Conservation (phyloP, 2,797 vertebrate species). For the Acrossocheilus fasciatus region DNA sequence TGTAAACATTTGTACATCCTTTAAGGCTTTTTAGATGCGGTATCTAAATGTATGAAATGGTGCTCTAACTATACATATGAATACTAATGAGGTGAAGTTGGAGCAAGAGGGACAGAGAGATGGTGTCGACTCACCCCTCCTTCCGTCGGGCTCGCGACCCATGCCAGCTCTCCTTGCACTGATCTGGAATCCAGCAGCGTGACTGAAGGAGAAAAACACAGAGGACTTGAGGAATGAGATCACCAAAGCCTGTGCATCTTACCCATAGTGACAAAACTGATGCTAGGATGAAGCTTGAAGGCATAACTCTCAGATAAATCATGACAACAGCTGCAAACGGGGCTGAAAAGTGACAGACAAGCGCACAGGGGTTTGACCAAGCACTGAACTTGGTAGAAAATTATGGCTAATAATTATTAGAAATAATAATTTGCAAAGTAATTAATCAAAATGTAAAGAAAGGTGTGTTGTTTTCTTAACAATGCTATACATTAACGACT, state of each 20-base stretch:
- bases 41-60: background rate
- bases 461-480: background rate
- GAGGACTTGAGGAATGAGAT: conserved; percentile 32
- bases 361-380: background rate
- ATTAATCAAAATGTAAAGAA: background rate
- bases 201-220: conserved; percentile 80
- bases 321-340: background rate
- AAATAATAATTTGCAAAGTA: background rate
- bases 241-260: background rate
- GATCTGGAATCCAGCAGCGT: conserved; percentile 98
- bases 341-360: background rate
- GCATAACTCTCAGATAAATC: background rate
- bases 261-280: background rate
- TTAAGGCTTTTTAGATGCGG: background rate
- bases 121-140: conserved; percentile 91
- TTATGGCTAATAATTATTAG: background rate
- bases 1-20: background rate
- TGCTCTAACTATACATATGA: background rate
- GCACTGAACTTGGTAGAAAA: too few relatives aligned
- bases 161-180: conserved; percentile 97
- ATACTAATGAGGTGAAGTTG: conserved; percentile 3
- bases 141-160: conserved; percentile 96
- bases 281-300: background rate
- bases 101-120: conserved; percentile 5
- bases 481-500: background rate